Evolutionary conservation across 1,140 invertebrate species (phyloP).

Genomic region (Danaus plexippus): DNA sequence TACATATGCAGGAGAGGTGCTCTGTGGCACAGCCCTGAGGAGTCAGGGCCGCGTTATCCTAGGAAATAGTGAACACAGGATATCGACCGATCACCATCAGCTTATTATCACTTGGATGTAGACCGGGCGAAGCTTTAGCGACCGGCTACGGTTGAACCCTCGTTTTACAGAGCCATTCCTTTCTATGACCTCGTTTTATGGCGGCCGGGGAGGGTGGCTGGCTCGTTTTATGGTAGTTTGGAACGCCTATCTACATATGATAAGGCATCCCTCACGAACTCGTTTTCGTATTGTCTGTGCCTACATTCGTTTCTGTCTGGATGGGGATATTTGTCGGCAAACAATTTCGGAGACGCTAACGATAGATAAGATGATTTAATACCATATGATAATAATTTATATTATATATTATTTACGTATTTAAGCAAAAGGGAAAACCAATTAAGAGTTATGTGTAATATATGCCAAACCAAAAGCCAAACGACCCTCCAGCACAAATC

Average conservation of each 20-base stretch:
- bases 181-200: slow-evolving; percentile 49
- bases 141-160: slow-evolving; percentile 40
- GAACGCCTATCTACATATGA: background rate
- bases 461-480: slow-evolving; percentile 26
- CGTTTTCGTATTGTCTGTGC: slow-evolving; percentile 10
- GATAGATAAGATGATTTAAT: too few relatives aligned
- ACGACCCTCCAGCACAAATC: slow-evolving; percentile 48
- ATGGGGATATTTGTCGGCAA: background rate
- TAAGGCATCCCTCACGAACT: too few relatives aligned
- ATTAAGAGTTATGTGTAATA: slow-evolving; percentile 28
- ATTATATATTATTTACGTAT: too few relatives aligned
- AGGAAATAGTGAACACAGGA: background rate
- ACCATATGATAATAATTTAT: too few relatives aligned
- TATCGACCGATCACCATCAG: slow-evolving; percentile 23
- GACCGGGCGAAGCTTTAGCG: slow-evolving; percentile 46
- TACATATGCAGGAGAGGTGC: too few relatives aligned
- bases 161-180: slow-evolving; percentile 42
- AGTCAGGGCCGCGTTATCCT: too few relatives aligned
- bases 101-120: slow-evolving; percentile 66
- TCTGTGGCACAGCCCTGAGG: too few relatives aligned
- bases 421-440: slow-evolving; percentile 11
- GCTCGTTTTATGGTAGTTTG: slow-evolving; percentile 37
- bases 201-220: slow-evolving; percentile 28
- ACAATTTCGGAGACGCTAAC: background rate
- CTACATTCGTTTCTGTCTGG: slow-evolving; percentile 6